Evolutionary conservation across 2,797 vertebrate species (phyloP).

Genomic region (Otolemur crassicaudatus): DNA sequence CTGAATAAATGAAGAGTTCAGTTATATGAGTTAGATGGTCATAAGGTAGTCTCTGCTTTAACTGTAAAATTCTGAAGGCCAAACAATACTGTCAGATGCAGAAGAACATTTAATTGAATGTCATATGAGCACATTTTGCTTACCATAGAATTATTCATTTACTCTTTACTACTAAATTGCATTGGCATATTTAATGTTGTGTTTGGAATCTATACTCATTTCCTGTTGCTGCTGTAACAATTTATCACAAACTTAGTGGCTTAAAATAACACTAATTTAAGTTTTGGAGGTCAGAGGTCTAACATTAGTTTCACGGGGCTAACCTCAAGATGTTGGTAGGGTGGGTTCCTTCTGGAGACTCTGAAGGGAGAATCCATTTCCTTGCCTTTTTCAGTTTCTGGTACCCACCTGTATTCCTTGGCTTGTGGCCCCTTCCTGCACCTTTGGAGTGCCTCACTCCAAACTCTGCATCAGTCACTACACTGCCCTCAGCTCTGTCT

Average conservation of each 20-base stretch:
- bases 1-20: background rate
- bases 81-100: background rate
- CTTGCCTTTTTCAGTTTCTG: background rate
- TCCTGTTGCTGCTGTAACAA: background rate
- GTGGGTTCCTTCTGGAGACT: background rate
- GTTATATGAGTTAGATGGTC: background rate
- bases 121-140: background rate
- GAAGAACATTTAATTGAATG: background rate
- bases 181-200: background rate
- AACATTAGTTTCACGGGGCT: background rate
- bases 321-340: background rate
- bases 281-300: background rate
- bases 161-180: background rate
- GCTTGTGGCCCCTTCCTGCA: background rate
- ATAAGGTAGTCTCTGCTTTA: background rate
- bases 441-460: background rate
- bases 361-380: background rate
- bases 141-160: background rate
- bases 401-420: background rate
- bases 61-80: background rate
- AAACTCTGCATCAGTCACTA: background rate
- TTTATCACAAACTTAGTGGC: background rate
- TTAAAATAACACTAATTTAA: background rate
- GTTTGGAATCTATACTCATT: background rate
- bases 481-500: background rate